Evolutionary conservation across 2,113 vertebrate genomes (phyloP).

Genomic region (Apteryx owenii): DNA sequence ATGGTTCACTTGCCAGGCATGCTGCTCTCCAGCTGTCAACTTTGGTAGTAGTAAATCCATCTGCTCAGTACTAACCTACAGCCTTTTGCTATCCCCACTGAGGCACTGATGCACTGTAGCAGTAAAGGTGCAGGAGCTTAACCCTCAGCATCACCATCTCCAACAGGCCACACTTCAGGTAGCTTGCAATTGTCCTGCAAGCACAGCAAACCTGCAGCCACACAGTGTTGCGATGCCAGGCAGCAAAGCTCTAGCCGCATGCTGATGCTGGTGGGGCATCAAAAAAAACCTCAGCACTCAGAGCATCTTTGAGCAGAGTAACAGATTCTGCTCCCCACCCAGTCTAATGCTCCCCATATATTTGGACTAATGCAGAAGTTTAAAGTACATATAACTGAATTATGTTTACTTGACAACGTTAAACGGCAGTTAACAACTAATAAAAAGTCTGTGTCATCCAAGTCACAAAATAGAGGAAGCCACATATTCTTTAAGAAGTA

Average conservation of each 20-base stretch:
- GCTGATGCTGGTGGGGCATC: no score
- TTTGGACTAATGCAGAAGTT: background rate
- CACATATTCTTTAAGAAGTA: background rate
- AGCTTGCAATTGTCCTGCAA: background rate
- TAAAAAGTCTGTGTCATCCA: background rate
- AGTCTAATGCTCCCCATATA: background rate
- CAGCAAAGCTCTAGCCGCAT: background rate
- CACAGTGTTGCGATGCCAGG: background rate
- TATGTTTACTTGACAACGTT: background rate
- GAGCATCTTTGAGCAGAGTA: background rate
- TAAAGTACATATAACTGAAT: background rate
- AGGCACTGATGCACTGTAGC: background rate
- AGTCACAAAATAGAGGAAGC: background rate
- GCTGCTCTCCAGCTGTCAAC: background rate
- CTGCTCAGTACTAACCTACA: background rate
- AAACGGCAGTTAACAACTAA: background rate
- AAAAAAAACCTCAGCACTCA: background rate
- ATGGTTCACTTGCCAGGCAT: background rate
- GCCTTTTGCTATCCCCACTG: background rate
- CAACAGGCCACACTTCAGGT: background rate
- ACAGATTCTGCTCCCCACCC: background rate
- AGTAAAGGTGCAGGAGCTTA: background rate
- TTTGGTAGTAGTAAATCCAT: no score
- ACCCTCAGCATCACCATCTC: background rate
- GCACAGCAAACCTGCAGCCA: background rate